A percentile compares a stretch with the other conserved stretches of the same genome.
phyloP scores from a whole-genome alignment of 1,140 invertebrate species.

The Capitella teleta region DNA sequence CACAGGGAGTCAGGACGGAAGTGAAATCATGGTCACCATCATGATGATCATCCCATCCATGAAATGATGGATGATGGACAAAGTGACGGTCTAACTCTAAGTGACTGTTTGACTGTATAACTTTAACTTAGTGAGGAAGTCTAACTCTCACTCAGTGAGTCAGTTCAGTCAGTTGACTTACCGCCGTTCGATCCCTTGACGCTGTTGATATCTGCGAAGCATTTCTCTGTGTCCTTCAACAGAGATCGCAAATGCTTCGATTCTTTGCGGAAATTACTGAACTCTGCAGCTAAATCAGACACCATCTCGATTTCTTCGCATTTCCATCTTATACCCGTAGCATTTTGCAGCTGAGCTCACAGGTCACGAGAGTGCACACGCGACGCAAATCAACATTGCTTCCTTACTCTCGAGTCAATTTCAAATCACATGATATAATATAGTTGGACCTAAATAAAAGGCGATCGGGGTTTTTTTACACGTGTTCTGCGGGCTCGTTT shows the following conservation, averaged over 20 bases:
- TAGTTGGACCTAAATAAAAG: no score
- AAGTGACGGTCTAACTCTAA: no score
- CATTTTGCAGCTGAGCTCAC: not conserved
- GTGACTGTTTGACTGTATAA: no score
- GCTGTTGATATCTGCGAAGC: slow-evolving; percentile 5
- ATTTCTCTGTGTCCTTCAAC: not conserved
- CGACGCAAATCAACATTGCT: no score
- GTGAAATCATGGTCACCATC: not conserved
- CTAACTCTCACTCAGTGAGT: not conserved
- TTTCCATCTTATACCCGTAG: not conserved
- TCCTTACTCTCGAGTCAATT: no score
- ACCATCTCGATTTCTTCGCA: no score
- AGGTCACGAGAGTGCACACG: no score
- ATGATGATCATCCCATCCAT: not conserved
- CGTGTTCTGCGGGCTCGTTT: no score
- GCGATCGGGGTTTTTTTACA: no score
- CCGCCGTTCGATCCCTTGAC: not conserved
- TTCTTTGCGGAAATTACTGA: not conserved
- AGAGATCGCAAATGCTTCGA: slow-evolving; percentile 2
- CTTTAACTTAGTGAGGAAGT: not conserved
- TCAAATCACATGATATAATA: no score
- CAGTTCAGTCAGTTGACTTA: not conserved
- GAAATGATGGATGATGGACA: not conserved
- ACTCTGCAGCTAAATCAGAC: not conserved
- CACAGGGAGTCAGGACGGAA: not conserved